Base-by-base conservation (phyloP, 2,797 vertebrate species). In the Limosa lapponica region DNA sequence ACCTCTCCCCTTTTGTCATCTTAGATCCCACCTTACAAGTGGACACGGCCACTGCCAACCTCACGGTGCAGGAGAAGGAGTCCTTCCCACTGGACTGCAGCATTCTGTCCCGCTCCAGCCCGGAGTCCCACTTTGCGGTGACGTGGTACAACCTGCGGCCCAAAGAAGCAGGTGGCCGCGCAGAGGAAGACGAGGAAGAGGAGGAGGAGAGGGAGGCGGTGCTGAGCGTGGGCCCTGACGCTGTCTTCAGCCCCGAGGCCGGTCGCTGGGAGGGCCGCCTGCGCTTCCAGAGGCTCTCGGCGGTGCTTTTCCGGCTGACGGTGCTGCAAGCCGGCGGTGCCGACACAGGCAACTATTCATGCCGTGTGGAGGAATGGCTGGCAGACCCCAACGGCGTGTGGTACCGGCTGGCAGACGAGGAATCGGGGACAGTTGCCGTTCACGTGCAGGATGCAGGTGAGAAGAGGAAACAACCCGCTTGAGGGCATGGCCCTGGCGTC, bases 351-450 rank as follows among this genome's bases (percentile, higher is more conserved):
- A 99, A 98, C 77, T 99, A 99, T 97, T 99, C 99, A 9, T 99
- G 99, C 92, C 99, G 86, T 0, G 99, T 99, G 30, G 99, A 99
- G 97, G 99, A 99, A 95, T 99, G 99, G 99, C 98, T 99, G 43
- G 98, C 98, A 2, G 98, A 99, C 94, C 99, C 99, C 5, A 98
- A 98, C 2, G 99, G 98, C 0, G 95, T 98, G 2, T 99, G 99
- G 99, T 99, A 99, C 96, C 98, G 98, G 48, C 98, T 99, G 87
- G 98, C 99, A 0, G 98, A 99, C 94, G 99, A 99, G 94, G 98
- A 99, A 87, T 99, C 99, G 0, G 99, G 99, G 16, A 98, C 97
- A 32, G 98, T 99, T 1, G 96, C 98, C 3, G 98, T 99, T 97
- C 99, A 97, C 1, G 98, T 99, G 46, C 96, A 99, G 78, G 98